Percentiles rank a stretch among this genome's conserved stretches.
phyloP scores from a whole-genome alignment of 2,113 vertebrate genomes.

The Calypte anna region DNA sequence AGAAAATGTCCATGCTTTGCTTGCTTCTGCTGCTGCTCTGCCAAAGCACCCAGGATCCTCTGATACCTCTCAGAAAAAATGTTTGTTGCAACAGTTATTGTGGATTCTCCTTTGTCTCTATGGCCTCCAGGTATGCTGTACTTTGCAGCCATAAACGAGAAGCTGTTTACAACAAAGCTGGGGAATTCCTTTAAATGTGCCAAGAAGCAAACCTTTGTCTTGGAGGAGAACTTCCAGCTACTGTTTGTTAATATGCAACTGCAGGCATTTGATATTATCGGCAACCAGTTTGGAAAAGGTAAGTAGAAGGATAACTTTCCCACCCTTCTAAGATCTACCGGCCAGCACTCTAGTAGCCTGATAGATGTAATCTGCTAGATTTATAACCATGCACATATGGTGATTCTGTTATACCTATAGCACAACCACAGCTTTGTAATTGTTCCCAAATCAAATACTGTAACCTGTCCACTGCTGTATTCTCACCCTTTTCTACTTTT shows the following conservation, averaged over 20 bases:
- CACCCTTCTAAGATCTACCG: not conserved
- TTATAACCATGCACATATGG: rapidly evolving
- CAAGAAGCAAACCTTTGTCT: conserved; percentile 70
- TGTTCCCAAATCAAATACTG: not conserved
- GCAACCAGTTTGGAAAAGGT: conserved; percentile 83
- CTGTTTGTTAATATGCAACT: conserved; percentile 79
- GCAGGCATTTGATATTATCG: conserved; percentile 83
- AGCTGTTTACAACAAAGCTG: conserved; percentile 75
- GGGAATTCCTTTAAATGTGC: conserved; percentile 84
- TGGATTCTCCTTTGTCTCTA: not conserved
- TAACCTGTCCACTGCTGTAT: not conserved
- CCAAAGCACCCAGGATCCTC: not conserved
- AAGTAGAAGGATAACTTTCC: not conserved
- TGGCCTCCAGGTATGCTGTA: conserved; percentile 38
- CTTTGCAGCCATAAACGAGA: not conserved
- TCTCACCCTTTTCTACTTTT: not conserved
- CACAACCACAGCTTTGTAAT: not conserved
- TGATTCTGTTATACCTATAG: not conserved
- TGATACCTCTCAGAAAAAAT: not conserved
- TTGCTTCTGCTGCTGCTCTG: not conserved
- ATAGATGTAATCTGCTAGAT: not conserved
- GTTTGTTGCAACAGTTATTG: not conserved
- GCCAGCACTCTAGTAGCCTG: not conserved
- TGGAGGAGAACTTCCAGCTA: conserved; percentile 75
- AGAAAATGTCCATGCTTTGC: not conserved